Evolutionary conservation across 1,140 invertebrate species (phyloP), one percentile per base, ranked within the genome.

Genomic region (Lordiphosa mommai): DNA sequence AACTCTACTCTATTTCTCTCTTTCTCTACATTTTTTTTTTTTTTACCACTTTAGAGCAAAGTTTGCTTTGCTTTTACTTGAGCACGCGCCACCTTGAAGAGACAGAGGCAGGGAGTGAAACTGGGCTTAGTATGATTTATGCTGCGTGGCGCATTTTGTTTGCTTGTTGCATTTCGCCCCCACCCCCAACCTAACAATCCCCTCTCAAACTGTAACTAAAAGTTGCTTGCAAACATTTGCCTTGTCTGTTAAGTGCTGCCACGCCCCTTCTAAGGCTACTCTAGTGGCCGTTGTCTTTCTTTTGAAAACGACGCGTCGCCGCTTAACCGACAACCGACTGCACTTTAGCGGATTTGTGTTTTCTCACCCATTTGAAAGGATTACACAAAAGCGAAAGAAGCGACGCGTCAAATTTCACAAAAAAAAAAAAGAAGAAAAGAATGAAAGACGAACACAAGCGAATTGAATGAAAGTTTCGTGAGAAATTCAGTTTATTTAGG

Each of bases 331-430:
- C 63, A 77, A 64, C 63, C 73, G 73, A 63, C 73, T 80, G 74
- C 74, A 80, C 76, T 80, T 80, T 80, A 73, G 70, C 74, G 74
- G 74, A 80, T 80, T 80, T 80, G 74, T 80, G 74, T 80, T 80
- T 80, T 80, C 76, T 80, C 76, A 72, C 74, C 74, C 74, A 80
- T 80, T 80, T 80, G 76, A 70, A 74, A 63, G 74, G 74, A 80
- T 80, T 80, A 49, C 46, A 80, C 69, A 79, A 72, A 58, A 56
- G 64, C 74, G 64, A 50, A 46, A 34, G 51, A 58, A 67, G 50
- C 72, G 56, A 55, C 55, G 55, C 30, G 53, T 59, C 38, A 64
- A 79, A 61, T 56, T 43, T 48, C 41, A 43, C 27, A 17, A 27
- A 16, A 13, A 10, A 41, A 10, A 41, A 41, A 16, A 16, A 17